Evolutionary conservation across 2,113 vertebrate genomes (phyloP).

Genomic region (Anarhynchus alexandrinus): DNA sequence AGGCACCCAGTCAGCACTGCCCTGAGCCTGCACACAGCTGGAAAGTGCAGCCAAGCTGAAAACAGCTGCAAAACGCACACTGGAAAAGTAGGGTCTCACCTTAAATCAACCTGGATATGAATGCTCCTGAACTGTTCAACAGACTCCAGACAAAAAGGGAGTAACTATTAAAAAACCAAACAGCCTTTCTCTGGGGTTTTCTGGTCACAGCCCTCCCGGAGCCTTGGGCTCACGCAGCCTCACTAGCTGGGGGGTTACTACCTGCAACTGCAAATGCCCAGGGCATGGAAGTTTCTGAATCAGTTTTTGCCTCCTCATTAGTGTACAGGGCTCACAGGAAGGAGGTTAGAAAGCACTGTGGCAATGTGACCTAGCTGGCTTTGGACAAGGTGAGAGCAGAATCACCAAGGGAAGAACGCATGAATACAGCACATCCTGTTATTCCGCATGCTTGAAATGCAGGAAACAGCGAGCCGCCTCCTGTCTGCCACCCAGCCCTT

Average conservation of each 20-base stretch:
- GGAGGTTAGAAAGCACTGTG: neutral
- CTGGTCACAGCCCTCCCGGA: neutral
- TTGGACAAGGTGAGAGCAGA: neutral
- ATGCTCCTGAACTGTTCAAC: neutral
- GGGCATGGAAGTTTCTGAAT: neutral
- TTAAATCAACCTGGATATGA: neutral
- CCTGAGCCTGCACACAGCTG: neutral
- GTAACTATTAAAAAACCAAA: neutral
- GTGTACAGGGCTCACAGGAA: neutral
- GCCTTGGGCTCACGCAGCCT: no score
- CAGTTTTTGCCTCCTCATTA: neutral
- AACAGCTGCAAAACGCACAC: neutral
- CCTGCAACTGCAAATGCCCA: neutral
- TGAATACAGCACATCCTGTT: slow-evolving; percentile 26
- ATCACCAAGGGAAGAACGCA: neutral
- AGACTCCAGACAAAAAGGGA: neutral
- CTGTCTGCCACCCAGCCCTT: neutral
- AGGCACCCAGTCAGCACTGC: neutral
- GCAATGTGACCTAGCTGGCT: neutral
- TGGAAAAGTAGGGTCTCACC: neutral
- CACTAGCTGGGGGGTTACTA: neutral
- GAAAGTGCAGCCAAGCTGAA: neutral
- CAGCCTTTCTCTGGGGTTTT: neutral
- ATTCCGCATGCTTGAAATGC: neutral
- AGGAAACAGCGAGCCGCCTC: neutral